Evolutionary conservation across 1,140 invertebrate genomes (phyloP), one percentile per base, ranked within the genome.

Genomic region (Apolygus lucorum): DNA sequence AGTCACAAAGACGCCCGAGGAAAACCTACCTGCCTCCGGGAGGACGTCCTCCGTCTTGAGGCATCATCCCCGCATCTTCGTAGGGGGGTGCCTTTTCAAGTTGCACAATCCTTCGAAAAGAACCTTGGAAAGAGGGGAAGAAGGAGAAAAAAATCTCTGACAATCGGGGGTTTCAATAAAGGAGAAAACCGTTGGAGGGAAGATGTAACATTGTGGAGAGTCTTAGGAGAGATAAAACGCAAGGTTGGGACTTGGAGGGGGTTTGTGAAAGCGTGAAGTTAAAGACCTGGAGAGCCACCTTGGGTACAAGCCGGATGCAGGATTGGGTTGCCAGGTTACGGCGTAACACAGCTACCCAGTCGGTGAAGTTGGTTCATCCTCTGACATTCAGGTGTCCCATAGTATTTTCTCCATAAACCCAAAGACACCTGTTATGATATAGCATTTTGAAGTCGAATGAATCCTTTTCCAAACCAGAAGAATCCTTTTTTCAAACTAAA

Each of bases 151-250:
- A 59, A 22, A 59, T 59, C 22, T 59, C 54, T 22, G 4, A 59
- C 54, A 59, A 59, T 59, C 54, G 54, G 8, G n/a, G n/a, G 54
- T 59, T 21, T 4, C 54, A 11, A 11, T 59, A 59, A 59, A 22
- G 54, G 22, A 14, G 54, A 59, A 59, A 59, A 59, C 54, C 54
- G 54, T 59, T 59, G 54, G 54, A 59, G 22, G 54, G 54, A 59
- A 59, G 54, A 59, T 59, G 54, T 59, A 14, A 59, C 54, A 59
- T 59, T 59, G 54, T 59, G 22, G 54, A 59, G 22, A 59, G 22
- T 59, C 54, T 59, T 22, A 59, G 22, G 54, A 22, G 22, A 59
- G 54, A 59, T 59, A 59, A 59, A 22, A 59, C 54, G 54, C 2
- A 14, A 21, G 22, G 54, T 11, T 4, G 4, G 11, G 54, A 4